phyloP scores from a whole-genome alignment of 2,888 invertebrate genomes.

The Leucophora obtusa region DNA sequence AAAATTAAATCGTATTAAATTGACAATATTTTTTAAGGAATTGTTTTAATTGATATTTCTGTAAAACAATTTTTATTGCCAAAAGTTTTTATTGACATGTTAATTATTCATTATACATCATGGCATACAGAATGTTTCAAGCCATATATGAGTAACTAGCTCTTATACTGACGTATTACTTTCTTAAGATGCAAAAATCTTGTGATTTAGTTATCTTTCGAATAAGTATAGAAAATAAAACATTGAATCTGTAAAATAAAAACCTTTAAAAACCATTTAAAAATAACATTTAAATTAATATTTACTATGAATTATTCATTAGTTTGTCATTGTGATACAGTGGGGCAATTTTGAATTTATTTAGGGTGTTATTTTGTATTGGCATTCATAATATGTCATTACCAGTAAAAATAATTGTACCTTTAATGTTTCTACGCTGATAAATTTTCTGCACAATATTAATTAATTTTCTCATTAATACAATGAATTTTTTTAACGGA shows the following conservation, averaged over 20 bases:
- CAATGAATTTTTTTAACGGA: no score
- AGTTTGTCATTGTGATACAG: constrained; percentile 6
- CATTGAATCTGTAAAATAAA: background rate
- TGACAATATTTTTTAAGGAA: background rate
- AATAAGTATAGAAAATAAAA: background rate
- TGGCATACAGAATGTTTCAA: background rate
- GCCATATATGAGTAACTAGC: background rate
- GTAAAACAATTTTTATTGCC: background rate
- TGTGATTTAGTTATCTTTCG: constrained; percentile 19
- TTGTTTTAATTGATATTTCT: background rate
- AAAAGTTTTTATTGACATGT: constrained; percentile 24
- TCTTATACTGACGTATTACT: constrained; percentile 9
- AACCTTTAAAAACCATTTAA: background rate
- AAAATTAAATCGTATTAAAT: background rate
- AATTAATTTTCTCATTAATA: no score
- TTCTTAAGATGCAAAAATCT: constrained; percentile 15
- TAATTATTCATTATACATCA: constrained; percentile 46
- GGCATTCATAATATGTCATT: no score
- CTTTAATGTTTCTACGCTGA: no score
- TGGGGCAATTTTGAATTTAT: background rate
- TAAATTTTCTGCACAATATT: no score
- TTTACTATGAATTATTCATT: constrained; percentile 16
- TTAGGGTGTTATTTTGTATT: no score
- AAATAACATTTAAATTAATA: background rate
- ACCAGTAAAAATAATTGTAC: no score